Evolutionary conservation across 2,113 vertebrate genomes (phyloP), one percentile per base, ranked within the genome.

Genomic region (Megaceryle maxima): DNA sequence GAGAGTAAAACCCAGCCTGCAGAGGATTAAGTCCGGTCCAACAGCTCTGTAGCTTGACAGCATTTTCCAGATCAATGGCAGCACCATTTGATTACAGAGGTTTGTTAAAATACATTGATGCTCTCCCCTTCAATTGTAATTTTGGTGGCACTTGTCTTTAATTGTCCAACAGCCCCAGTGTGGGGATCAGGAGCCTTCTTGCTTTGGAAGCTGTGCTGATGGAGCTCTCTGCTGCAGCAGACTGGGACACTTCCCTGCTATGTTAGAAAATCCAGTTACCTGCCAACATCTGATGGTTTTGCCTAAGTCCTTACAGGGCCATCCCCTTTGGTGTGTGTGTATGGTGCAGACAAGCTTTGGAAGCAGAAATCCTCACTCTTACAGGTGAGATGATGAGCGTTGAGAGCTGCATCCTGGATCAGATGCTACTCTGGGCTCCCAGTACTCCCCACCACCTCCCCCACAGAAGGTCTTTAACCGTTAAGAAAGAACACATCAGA

Each of bases 51-150:
- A 92, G 87, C 87, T 62, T 50, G 41, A 84, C 67, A 63, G 26
- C 55, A 83, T 92, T 95, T 96, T 97, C 91, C 95, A 95, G 81
- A 94, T 92, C 92, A 92, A 94, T 57, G 93, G 53, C 63, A 78
- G 73, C 9, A 6, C 59, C 4, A 2, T 84, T 82, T 18, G 31
- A 79, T 92, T 39, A 60, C 35, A 79, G 72, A 91, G 76, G 43
- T 66, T 70, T 85, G 60, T 53, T 77, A 56, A 67, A 83, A 77
- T 6, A 50, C 46, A 26, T 3, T 28, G 7, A 19, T 26, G 35
- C 12, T 13, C 22, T 50, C 53, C 46, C 35, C 35, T 87, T 81
- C 77, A 60, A 4, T 5, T 62, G 63, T 16, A 10, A 46, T 44
- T 75, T 68, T 1, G 14, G 74, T 56, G 67, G 56, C 11, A 10